Evolutionary conservation across 2,113 vertebrate species (phyloP).

Genomic region (Tachycineta bicolor): DNA sequence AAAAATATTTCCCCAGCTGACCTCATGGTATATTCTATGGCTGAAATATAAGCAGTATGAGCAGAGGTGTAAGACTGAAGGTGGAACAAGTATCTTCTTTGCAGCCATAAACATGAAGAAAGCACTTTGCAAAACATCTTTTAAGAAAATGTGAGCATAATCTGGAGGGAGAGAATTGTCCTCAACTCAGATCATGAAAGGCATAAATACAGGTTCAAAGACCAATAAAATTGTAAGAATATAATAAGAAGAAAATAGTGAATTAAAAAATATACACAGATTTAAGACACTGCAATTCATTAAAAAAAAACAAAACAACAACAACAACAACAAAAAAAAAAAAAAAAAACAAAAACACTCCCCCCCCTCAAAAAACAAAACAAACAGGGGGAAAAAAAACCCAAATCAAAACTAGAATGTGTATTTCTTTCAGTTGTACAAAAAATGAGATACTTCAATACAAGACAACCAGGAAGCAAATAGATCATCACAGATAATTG

Average conservation of each 20-base stretch:
- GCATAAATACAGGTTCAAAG: not conserved
- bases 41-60: not conserved
- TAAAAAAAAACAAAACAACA: not conserved
- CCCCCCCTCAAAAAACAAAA: too few species aligned
- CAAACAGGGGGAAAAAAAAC: fast-evolving
- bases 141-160: not conserved
- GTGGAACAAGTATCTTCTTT: not conserved
- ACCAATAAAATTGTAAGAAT: not conserved
- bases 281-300: not conserved
- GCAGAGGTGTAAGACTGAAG: not conserved
- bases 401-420: not conserved
- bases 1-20: not conserved
- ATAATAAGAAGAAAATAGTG: not conserved
- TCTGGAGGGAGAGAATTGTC: not conserved
- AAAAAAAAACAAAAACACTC: too few species aligned
- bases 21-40: not conserved
- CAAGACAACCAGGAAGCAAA: not conserved
- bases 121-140: not conserved
- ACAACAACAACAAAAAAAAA: too few species aligned
- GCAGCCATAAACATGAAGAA: not conserved
- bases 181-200: not conserved
- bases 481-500: not conserved
- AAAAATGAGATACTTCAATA: not conserved
- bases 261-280: not conserved
- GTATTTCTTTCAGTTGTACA: not conserved